Evolutionary conservation across 2,797 vertebrate species (phyloP).

Genomic region (Holocentrus rufus): DNA sequence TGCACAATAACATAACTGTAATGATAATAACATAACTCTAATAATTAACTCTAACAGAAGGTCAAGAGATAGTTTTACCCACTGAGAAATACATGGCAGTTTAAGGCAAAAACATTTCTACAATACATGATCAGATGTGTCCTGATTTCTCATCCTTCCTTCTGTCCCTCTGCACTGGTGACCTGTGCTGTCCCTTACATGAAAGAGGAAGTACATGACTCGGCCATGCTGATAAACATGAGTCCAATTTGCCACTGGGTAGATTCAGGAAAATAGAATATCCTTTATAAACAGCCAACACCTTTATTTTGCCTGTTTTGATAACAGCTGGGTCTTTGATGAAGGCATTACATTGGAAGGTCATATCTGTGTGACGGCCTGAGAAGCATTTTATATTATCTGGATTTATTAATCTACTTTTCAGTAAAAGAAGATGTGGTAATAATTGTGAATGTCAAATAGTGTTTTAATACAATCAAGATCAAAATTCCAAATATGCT

Average conservation of each 20-base stretch:
- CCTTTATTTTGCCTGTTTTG: not conserved
- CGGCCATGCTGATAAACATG: constrained; percentile 10
- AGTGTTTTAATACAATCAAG: too few relatives aligned
- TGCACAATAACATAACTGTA: not conserved
- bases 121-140: not conserved
- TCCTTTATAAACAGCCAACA: not conserved
- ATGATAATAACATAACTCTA: not conserved
- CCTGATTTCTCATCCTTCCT: not conserved
- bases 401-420: too few relatives aligned
- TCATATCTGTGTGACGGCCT: not conserved
- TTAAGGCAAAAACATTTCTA: constrained; percentile 7
- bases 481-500: too few relatives aligned
- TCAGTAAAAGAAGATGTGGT: too few relatives aligned
- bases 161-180: not conserved
- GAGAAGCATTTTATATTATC: too few relatives aligned
- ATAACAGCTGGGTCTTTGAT: not conserved
- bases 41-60: not conserved
- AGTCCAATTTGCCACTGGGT: not conserved
- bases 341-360: not conserved
- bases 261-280: not conserved
- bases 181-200: constrained; percentile 14
- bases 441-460: too few relatives aligned
- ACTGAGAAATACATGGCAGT: not conserved
- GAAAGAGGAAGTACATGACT: not conserved
- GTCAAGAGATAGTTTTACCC: not conserved